Percentiles rank a stretch among this genome's conserved stretches.
phyloP scores from a whole-genome alignment of 2,113 vertebrate genomes.

The Pagrus major region DNA sequence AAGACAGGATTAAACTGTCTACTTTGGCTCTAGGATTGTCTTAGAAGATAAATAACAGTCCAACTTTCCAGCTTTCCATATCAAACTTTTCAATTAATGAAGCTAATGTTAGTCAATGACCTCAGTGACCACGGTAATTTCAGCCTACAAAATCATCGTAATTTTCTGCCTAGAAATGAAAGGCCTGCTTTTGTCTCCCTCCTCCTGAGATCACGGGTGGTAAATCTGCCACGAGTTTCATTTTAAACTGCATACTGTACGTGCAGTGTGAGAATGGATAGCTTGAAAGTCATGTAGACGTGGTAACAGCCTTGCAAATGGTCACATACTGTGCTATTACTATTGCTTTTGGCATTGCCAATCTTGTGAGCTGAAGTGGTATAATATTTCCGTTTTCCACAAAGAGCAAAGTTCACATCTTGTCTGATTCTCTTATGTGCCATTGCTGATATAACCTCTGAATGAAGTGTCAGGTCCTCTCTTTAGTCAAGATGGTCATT shows the following conservation, averaged over 20 bases:
- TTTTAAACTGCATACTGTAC: not conserved
- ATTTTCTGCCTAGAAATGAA: not conserved
- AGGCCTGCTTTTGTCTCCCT: not conserved
- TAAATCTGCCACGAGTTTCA: not conserved
- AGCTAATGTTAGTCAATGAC: not conserved
- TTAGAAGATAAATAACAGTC: not conserved
- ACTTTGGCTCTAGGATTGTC: not conserved
- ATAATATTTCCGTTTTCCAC: slow-evolving; percentile 35
- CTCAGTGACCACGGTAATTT: not conserved
- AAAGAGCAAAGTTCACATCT: slow-evolving; percentile 51
- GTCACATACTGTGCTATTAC: slow-evolving; percentile 1
- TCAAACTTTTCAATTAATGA: not conserved
- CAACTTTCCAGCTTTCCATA: not conserved
- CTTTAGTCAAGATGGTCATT: slow-evolving; percentile 47
- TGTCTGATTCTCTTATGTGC: slow-evolving; percentile 14
- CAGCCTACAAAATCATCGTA: not conserved
- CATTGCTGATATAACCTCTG: slow-evolving; percentile 39
- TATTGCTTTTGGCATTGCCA: slow-evolving; percentile 35
- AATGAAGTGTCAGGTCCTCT: slow-evolving; percentile 32
- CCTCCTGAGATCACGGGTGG: not conserved
- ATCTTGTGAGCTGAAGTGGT: slow-evolving; percentile 27
- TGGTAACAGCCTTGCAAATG: not conserved
- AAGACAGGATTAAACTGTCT: not conserved
- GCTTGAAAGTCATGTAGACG: not conserved
- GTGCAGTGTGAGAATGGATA: not conserved